phyloP scores from a whole-genome alignment of 1,140 invertebrate species.

The Phymastichus coffea region DNA sequence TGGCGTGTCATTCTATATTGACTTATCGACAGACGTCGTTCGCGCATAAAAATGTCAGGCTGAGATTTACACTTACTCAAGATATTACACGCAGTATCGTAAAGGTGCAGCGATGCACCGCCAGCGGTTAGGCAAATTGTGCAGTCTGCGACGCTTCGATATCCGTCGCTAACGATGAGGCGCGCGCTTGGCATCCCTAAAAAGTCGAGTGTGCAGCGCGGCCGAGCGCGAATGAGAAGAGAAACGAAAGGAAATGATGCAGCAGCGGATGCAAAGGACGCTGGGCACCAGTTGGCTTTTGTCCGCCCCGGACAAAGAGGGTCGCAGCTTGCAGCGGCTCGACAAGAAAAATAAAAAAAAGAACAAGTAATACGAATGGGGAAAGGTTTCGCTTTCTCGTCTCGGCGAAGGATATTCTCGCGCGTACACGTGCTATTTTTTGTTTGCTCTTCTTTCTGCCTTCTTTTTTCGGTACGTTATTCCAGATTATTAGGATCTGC shows the following conservation, averaged over 20 bases:
- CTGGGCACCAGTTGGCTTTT: background rate
- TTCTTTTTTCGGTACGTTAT: background rate
- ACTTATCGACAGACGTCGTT: no score
- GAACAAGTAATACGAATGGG: no score
- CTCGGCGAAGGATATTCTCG: background rate
- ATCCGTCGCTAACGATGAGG: background rate
- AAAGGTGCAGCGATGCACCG: no score
- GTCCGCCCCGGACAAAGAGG: conserved; percentile 7
- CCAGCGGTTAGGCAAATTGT: no score
- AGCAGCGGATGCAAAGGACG: background rate
- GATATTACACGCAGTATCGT: no score
- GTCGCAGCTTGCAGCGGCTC: conserved; percentile 4
- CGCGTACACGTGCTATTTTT: background rate
- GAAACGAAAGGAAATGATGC: background rate
- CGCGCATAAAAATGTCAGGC: no score
- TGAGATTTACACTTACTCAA: no score
- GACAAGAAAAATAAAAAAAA: no score
- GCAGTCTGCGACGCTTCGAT: background rate
- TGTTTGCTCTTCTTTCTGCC: background rate
- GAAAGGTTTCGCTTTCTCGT: no score
- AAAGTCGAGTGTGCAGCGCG: background rate
- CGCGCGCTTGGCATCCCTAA: background rate
- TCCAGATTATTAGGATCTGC: background rate
- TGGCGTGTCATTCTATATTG: no score
- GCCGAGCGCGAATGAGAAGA: background rate